A percentile compares a stretch with the other conserved stretches of the same genome.
These are phyloP conservation scores for Tyto alba DNA, from an alignment of 2,113 vertebrate species.

Conservation along the genomic window DNA sequence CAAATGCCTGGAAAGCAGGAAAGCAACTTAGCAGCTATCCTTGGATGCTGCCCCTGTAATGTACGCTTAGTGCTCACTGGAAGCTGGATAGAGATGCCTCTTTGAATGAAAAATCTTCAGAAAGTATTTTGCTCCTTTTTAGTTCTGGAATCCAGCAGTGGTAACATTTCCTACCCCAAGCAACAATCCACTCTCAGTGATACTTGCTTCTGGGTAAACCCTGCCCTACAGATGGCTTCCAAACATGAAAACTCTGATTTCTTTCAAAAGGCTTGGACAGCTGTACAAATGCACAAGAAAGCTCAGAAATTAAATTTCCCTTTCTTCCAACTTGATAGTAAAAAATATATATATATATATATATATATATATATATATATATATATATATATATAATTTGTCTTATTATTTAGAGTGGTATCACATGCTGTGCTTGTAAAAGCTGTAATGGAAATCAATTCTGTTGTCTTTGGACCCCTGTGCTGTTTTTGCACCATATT, in stretches of 20 bases:
- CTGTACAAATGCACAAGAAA: background rate
- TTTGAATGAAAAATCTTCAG: background rate
- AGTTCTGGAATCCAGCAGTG: background rate
- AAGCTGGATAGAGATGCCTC: background rate
- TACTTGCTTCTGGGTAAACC: background rate
- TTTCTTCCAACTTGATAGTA: background rate
- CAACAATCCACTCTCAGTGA: background rate
- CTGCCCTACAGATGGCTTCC: background rate
- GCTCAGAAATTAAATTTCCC: background rate
- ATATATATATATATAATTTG: too few species aligned
- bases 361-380: too few species aligned
- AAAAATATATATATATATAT: too few species aligned
- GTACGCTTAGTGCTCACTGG: background rate
- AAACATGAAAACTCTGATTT: background rate
- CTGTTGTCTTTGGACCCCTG: background rate
- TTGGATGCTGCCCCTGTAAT: background rate
- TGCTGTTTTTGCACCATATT: background rate
- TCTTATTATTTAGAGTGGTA: background rate
- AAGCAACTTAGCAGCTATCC: background rate
- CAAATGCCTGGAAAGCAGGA: background rate
- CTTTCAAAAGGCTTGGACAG: background rate
- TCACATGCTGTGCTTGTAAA: background rate
- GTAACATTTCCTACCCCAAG: background rate
- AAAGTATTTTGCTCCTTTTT: background rate
- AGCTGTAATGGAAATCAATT: background rate